These are phyloP conservation scores for Synanthedon formicaeformis DNA, from an alignment of 2,888 invertebrate species.

Conservation along the genomic window DNA sequence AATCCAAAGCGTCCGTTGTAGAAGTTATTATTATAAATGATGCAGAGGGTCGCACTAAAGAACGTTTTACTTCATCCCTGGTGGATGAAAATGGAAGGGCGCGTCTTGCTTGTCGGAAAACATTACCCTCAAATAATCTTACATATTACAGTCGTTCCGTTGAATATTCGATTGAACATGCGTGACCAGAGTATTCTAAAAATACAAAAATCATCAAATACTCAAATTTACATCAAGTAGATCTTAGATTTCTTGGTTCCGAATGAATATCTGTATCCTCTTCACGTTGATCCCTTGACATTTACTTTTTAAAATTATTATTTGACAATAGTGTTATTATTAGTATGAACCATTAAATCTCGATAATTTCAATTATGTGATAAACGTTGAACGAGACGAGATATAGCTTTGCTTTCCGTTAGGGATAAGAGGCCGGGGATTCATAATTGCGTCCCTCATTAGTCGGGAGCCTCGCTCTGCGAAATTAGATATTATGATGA, in stretches of 20 bases:
- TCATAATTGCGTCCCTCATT: constrained; percentile 50
- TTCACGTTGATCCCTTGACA: no score
- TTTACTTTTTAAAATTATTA: no score
- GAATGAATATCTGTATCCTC: no score
- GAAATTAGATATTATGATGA: constrained; percentile 39
- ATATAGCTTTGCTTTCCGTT: constrained; percentile 25
- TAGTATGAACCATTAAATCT: no score
- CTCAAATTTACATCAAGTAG: no score
- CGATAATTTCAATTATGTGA: constrained; percentile 27
- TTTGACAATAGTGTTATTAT: no score
- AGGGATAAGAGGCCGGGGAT: constrained; percentile 28
- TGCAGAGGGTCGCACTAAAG: constrained; percentile 35
- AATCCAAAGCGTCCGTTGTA: constrained; percentile 38
- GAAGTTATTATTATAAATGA: constrained; percentile 54
- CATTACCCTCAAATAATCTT: constrained; percentile 22
- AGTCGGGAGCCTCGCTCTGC: constrained; percentile 24
- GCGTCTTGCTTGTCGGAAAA: constrained; percentile 12
- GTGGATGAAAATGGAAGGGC: constrained; percentile 27
- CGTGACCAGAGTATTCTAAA: constrained; percentile 15
- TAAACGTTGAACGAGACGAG: constrained; percentile 10
- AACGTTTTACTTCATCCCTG: constrained; percentile 18
- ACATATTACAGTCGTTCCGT: constrained; percentile 22
- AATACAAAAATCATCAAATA: no score
- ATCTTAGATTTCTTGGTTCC: no score
- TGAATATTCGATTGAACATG: constrained; percentile 30